Evolutionary conservation across 2,113 vertebrate species (phyloP).

Genomic region (Ageneiosus marmoratus): DNA sequence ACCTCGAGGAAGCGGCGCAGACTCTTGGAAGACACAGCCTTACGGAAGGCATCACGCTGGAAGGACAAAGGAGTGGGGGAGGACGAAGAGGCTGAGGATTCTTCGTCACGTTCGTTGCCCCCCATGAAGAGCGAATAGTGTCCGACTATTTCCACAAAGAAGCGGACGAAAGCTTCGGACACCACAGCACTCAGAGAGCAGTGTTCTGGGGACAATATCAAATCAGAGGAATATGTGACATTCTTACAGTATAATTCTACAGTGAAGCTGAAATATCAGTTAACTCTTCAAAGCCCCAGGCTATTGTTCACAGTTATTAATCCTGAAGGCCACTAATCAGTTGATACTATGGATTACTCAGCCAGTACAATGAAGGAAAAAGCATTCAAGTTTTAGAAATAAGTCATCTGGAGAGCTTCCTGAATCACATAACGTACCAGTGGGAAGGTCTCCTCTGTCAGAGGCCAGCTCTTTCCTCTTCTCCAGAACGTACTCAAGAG

Average conservation of each 20-base stretch:
- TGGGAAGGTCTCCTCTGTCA: constrained; percentile 79
- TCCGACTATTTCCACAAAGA: constrained; percentile 85
- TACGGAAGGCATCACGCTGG: constrained; percentile 87
- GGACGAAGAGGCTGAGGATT: constrained; percentile 72
- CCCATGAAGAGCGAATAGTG: constrained; percentile 89
- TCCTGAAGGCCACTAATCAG: background rate
- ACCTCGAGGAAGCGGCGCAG: constrained; percentile 90
- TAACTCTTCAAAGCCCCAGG: background rate
- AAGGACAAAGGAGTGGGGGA: constrained; percentile 67
- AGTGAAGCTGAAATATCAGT: background rate
- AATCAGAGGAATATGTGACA: background rate
- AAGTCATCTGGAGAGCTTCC: background rate
- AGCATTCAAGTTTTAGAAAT: too few relatives aligned
- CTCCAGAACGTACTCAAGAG: constrained; percentile 89
- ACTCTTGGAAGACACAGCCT: constrained; percentile 90
- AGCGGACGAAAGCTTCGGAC: constrained; percentile 94
- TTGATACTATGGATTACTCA: background rate
- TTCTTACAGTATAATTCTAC: background rate
- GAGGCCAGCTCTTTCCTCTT: constrained; percentile 85
- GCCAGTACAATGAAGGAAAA: too few relatives aligned
- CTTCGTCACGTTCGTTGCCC: constrained; percentile 79
- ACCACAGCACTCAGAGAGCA: constrained; percentile 83
- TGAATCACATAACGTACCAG: constrained; percentile 61
- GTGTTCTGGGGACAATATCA: constrained; percentile 61
- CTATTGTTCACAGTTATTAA: background rate